These are phyloP conservation scores for Leptopilina boulardi DNA, from an alignment of 1,140 invertebrate species.

Conservation along the genomic window DNA sequence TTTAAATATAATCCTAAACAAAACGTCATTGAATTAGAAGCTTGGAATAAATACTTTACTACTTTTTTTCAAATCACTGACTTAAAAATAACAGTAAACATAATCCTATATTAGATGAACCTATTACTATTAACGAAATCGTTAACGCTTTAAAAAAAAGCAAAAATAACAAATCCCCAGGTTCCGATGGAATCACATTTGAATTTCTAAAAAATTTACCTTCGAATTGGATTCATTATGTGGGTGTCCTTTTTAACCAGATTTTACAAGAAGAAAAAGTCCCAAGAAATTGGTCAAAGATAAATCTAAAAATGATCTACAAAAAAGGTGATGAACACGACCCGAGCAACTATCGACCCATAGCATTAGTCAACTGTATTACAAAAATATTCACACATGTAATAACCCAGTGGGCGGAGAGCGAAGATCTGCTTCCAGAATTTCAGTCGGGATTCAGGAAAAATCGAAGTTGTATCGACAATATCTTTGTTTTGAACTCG, in stretches of 20 bases:
- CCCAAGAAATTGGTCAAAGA: too few relatives aligned
- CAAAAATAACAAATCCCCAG: background rate
- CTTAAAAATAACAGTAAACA: background rate
- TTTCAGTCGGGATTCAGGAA: background rate
- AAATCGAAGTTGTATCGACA: background rate
- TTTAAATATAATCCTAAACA: background rate
- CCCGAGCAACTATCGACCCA: background rate
- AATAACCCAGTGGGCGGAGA: background rate
- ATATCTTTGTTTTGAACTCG: background rate
- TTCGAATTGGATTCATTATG: too few relatives aligned
- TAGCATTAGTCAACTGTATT: background rate
- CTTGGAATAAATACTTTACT: background rate
- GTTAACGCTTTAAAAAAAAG: background rate
- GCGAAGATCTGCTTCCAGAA: background rate
- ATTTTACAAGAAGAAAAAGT: too few relatives aligned
- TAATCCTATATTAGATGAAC: background rate
- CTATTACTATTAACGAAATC: background rate
- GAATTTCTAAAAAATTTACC: conserved; percentile 19
- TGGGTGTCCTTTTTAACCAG: too few relatives aligned
- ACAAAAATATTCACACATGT: background rate
- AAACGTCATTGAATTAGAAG: background rate
- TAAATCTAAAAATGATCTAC: too few relatives aligned
- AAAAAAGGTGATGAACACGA: background rate
- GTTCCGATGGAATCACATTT: background rate
- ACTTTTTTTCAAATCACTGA: background rate